Conservation (phyloP, 2,797 vertebrate species). For the Manis pentadactyla region DNA sequence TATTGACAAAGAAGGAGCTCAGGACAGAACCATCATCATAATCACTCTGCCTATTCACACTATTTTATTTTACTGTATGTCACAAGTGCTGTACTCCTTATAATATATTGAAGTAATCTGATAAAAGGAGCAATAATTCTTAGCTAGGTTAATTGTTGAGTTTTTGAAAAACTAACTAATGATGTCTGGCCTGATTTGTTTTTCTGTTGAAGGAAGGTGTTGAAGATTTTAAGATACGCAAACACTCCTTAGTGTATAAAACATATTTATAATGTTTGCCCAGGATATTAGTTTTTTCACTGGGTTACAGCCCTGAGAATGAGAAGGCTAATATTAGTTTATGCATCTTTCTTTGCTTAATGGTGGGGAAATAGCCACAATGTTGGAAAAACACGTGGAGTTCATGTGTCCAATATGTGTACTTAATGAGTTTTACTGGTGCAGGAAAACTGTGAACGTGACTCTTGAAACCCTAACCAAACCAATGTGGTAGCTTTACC, state of each 20-base stretch:
- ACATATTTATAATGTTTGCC: slow-evolving; percentile 67
- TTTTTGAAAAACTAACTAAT: slow-evolving; percentile 66
- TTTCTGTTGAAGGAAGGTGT: slow-evolving; percentile 53
- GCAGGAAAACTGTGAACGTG: background rate
- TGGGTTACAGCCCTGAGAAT: slow-evolving; percentile 51
- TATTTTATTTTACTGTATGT: background rate
- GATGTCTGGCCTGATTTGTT: slow-evolving; percentile 67
- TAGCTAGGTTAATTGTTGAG: slow-evolving; percentile 68
- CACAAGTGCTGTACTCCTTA: background rate
- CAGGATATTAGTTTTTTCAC: slow-evolving; percentile 70
- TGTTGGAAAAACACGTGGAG: background rate
- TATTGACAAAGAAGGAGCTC: slow-evolving; percentile 58
- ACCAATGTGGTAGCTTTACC: background rate
- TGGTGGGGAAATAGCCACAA: background rate
- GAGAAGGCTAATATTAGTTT: slow-evolving; percentile 66
- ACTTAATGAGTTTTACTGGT: background rate
- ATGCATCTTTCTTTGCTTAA: slow-evolving; percentile 38
- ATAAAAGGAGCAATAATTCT: slow-evolving; percentile 52
- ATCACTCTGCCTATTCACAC: background rate
- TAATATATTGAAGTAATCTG: slow-evolving; percentile 37
- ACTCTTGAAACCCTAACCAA: background rate
- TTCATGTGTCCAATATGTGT: background rate
- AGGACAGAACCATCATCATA: background rate
- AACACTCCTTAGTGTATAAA: slow-evolving; percentile 56
- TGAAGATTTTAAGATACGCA: slow-evolving; percentile 77